Conservation (phyloP, 2,113 vertebrate species). For the Argyrosomus japonicus region DNA sequence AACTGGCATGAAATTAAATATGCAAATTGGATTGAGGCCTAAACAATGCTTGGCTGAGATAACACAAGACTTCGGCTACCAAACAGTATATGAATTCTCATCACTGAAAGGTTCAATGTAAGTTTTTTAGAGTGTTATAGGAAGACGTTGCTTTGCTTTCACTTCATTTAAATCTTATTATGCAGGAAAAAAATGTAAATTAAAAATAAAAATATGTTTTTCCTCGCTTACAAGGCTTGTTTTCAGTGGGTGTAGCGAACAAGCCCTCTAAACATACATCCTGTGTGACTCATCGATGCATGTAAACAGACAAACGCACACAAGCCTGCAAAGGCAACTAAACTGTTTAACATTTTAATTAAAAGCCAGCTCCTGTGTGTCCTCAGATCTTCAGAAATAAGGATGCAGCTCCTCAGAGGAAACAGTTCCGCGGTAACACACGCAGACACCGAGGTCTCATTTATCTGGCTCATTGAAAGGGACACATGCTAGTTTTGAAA, state of each 20-base stretch:
- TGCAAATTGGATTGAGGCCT: constrained; percentile 36
- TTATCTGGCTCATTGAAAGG: constrained; percentile 57
- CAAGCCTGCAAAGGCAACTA: constrained; percentile 1
- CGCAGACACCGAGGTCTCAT: constrained; percentile 28
- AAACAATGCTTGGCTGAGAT: constrained; percentile 45
- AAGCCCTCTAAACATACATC: not conserved
- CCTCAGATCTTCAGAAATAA: constrained; percentile 37
- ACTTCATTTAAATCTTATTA: constrained; percentile 8
- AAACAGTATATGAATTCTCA: constrained; percentile 31
- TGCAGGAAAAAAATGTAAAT: not conserved
- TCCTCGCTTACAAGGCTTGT: not conserved
- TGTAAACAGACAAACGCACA: constrained; percentile 16
- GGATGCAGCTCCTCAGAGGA: constrained; percentile 8
- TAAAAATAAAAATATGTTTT: not conserved
- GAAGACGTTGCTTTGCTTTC: constrained; percentile 12
- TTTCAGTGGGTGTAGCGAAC: not conserved
- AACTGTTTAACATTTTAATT: constrained; percentile 55
- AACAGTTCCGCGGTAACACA: not conserved
- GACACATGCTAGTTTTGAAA: constrained; percentile 34
- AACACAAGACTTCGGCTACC: constrained; percentile 29
- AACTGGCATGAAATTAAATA: constrained; percentile 61
- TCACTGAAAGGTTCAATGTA: constrained; percentile 25
- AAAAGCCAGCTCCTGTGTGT: constrained; percentile 25
- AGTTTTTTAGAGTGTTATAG: constrained; percentile 1
- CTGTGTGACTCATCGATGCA: constrained; percentile 9